phyloP scores from a whole-genome alignment of 2,888 invertebrate species.

The Andrena bicolor region DNA sequence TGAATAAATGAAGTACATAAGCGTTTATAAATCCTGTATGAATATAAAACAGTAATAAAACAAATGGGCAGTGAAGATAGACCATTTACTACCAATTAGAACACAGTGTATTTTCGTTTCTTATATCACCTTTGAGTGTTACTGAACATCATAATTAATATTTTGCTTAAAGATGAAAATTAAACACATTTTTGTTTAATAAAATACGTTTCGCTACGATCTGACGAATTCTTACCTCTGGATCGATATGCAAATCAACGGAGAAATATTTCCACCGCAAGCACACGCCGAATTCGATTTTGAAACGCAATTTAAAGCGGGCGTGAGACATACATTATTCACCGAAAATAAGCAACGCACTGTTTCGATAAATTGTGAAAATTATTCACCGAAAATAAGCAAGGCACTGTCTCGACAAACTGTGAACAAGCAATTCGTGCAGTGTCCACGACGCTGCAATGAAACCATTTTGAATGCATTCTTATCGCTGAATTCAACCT shows the following conservation, averaged over 20 bases:
- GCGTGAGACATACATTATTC: neutral
- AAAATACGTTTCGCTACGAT: too few species aligned
- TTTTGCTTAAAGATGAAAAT: too few species aligned
- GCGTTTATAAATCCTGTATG: too few species aligned
- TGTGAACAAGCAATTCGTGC: slow-evolving; percentile 8
- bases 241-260: neutral
- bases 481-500: slow-evolving; percentile 51
- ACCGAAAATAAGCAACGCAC: neutral
- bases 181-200: too few species aligned
- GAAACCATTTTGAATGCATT: slow-evolving; percentile 14
- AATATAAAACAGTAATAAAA: too few species aligned
- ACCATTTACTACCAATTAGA: too few species aligned
- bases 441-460: neutral
- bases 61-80: too few species aligned
- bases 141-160: too few species aligned
- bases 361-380: slow-evolving; percentile 4
- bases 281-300: neutral
- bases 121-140: too few species aligned
- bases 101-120: too few species aligned
- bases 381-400: too few species aligned
- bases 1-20: too few species aligned
- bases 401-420: slow-evolving; percentile 8
- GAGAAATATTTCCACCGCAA: neutral
- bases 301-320: neutral
- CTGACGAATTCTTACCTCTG: neutral